Base-by-base conservation (phyloP, 2,888 invertebrate genomes). In the Thyatira batis region DNA sequence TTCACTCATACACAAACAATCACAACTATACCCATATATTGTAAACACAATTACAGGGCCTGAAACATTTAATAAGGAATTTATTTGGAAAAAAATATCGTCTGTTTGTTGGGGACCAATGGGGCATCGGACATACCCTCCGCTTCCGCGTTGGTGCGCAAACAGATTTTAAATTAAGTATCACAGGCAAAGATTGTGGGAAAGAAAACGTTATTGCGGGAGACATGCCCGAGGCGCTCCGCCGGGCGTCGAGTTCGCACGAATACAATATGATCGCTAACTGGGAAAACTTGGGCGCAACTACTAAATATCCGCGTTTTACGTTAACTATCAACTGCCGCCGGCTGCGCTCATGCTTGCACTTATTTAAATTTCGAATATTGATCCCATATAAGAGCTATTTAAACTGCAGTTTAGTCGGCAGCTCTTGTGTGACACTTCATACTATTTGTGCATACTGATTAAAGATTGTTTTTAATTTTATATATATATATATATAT, bases 131-230 rank as follows among this genome's bases (percentile, higher is more conserved):
- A 67, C 61, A 65, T 73, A 74, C 76, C 76, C 67, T 60, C 59
- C 63, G 59, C 60, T 57, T 53, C 48, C 53, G 53, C 49, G 48
- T 59, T 67, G 71, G 70, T 73, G 73, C 68, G 73, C 78, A 80
- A 80, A 82, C 83, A 82, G 76, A 68, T 82, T 84, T 78, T 75
- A 56, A 84, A 83, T 84, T 80, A 78, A 82, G 80, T 73, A 76
- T 76, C 63, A 68, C 61, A 61, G 58, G 74, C 71, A 71, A 78
- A 82, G 73, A 84, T 82, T 80, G 76, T 72, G 71, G 64, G 69
- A 73, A 80, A 79, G 76, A 78, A 80, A 80, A 77, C 71, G 73
- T 76, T 78, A 79, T 77, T 76, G 76, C 66, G 69, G 61, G 62
- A 65, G 69, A 74, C 64, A 62, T 62, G 71, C 77, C 70, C 59